phyloP scores from a whole-genome alignment of 2,113 vertebrate genomes.

The Neotragus moschatus region DNA sequence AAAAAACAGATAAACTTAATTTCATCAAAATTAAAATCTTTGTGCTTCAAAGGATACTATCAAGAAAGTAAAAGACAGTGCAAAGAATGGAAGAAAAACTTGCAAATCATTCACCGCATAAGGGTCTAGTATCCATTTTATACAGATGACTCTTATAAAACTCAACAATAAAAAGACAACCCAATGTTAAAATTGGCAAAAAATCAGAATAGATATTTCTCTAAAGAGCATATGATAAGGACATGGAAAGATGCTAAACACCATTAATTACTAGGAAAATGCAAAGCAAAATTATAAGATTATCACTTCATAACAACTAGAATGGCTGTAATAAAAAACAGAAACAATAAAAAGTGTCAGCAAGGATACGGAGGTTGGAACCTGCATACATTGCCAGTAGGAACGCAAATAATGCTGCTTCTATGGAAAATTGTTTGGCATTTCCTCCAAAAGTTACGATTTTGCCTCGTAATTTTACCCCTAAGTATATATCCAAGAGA shows the following conservation, averaged over 20 bases:
- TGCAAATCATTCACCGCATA: not conserved
- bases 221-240: not conserved
- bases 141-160: not conserved
- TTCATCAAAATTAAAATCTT: not conserved
- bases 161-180: not conserved
- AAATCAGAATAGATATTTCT: not conserved
- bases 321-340: not conserved
- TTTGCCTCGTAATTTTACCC: not conserved
- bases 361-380: not conserved
- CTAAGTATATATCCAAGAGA: not conserved
- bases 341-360: not conserved
- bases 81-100: not conserved
- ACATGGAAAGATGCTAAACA: not conserved
- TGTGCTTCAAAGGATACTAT: not conserved
- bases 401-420: not conserved
- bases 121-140: not conserved
- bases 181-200: not conserved
- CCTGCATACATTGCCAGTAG: not conserved
- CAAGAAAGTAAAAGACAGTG: not conserved
- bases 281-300: not conserved
- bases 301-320: not conserved
- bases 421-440: not conserved
- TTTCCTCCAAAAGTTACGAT: not conserved
- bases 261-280: not conserved
- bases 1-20: not conserved